Base-by-base conservation (phyloP, 37 sponge, comb jelly and placozoan species). In the Aphrocallistes beatrix region DNA sequence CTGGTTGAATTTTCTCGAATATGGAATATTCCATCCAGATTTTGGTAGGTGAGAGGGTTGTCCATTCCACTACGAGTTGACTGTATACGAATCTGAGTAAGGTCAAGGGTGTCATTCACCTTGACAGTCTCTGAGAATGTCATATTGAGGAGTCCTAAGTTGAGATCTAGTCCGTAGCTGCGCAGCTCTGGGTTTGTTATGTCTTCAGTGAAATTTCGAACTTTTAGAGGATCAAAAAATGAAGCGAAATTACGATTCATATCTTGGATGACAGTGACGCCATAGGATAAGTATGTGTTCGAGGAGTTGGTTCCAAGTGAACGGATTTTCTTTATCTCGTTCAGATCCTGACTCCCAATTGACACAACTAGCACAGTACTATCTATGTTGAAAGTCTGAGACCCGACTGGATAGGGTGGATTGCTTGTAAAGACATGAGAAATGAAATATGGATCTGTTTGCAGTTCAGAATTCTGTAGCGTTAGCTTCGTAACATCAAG, bases 51-150 rank as follows among this genome's bases (percentile, higher is more conserved):
- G 81, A 69, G 39, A 51, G 37, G 51, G 16, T 84, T 81, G 19
- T 32, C 69, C 3, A 51, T 36, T 23, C 38, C 86, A 34, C 17
- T 51, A 6, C 13, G 50, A 9, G 37, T 36, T n/a, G 89, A 84
- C 39, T 87, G 91, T 9, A 95, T 75, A 21, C 90, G 88, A 81
- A 92, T 91, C 51, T 92, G 86, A 19, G 90, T 87, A 0, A 95
- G 90, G 86, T 91, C 83, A 8, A 95, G 85, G 39, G 90, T 88
- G 50, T 95, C 96, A 82, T 60, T 37, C 17, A 95, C 87, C 82
- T 93, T 91, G 8, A 95, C 96, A 16, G 92, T 93, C 38, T 95
- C 96, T 21, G 90, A 87, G 91, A 95, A 95, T 9, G 93, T 95
- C 82, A 95, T 51, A 9, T 93, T 91, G 82, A 95, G 51, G 23